Conservation (phyloP, 2,888 invertebrate genomes). For the Automeris io region DNA sequence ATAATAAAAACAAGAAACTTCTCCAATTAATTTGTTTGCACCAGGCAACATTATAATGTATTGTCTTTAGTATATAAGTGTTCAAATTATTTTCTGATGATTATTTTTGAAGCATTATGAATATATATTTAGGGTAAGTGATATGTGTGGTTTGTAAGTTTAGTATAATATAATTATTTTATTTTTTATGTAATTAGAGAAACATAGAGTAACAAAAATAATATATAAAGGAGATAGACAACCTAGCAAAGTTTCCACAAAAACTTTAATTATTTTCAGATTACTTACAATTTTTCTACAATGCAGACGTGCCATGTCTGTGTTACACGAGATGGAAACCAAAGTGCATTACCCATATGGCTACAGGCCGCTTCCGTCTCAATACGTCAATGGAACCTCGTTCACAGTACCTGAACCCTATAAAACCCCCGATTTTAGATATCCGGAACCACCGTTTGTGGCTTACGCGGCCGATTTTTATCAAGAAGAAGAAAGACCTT, state of each 20-base stretch:
- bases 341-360: constrained; percentile 5
- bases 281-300: background rate
- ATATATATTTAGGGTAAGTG: background rate
- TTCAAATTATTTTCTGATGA: background rate
- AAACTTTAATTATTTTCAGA: too few relatives aligned
- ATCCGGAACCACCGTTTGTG: constrained; percentile 3
- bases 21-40: background rate
- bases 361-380: background rate
- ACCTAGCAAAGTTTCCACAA: too few relatives aligned
- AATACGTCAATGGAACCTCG: constrained; percentile 3
- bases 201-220: too few relatives aligned
- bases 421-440: constrained; percentile 7
- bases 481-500: constrained; percentile 10
- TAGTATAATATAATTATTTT: too few relatives aligned
- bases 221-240: too few relatives aligned
- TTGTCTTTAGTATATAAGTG: background rate
- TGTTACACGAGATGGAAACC: background rate
- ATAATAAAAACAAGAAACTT: too few relatives aligned
- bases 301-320: background rate
- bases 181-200: too few relatives aligned
- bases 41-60: background rate
- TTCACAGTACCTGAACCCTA: background rate
- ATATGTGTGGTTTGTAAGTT: background rate
- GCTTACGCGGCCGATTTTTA: constrained; percentile 2
- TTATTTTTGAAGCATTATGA: background rate